Base-by-base conservation (phyloP, 1,140 invertebrate genomes). In the Muscidifurax raptorellus region DNA sequence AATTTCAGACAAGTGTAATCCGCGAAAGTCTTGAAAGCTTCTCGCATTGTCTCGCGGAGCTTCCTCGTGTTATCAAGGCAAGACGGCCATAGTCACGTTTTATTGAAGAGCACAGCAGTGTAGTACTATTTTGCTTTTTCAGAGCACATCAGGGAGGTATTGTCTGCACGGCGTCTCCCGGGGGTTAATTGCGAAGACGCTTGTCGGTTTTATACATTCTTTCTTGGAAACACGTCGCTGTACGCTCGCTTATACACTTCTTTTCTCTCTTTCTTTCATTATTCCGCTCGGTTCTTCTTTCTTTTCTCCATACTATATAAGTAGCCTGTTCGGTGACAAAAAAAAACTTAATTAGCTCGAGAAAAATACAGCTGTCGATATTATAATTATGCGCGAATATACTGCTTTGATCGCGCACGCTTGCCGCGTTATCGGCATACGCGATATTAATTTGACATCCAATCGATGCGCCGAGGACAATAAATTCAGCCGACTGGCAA, bases 171-270 rank as follows among this genome's bases (percentile, higher is more conserved):
- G 47, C 47, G 47, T 66, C 40, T 52, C 67, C n/a, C 9, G 18
- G 27, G 66, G 75, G 27, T 83, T 36, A 78, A 83, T 83, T 80
- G n/a, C n/a, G 66, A 80, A 80, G 67, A 28, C 40, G 66, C 40
- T 30, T 52, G 66, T 71, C 32, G 30, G 25, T 22, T 59, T n/a
- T n/a, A n/a, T n/a, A n/a, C n/a, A 59, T 22, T 59, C 52, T n/a
- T 59, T 22, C 47, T 52, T 52, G 47, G 47, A 66, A 25, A 27
- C 28, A 40, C 22, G n/a, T n/a, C n/a, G n/a, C n/a, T n/a, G n/a
- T n/a, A n/a, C n/a, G n/a, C n/a, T n/a, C n/a, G n/a, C n/a, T n/a
- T n/a, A n/a, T n/a, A n/a, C n/a, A 30, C 59, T 27, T 18, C 15
- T 47, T 9, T 13, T 80, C 6, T 6, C 67, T 80, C 27, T 28